phyloP scores from a whole-genome alignment of 1,140 invertebrate species.

The Drosophila lini region DNA sequence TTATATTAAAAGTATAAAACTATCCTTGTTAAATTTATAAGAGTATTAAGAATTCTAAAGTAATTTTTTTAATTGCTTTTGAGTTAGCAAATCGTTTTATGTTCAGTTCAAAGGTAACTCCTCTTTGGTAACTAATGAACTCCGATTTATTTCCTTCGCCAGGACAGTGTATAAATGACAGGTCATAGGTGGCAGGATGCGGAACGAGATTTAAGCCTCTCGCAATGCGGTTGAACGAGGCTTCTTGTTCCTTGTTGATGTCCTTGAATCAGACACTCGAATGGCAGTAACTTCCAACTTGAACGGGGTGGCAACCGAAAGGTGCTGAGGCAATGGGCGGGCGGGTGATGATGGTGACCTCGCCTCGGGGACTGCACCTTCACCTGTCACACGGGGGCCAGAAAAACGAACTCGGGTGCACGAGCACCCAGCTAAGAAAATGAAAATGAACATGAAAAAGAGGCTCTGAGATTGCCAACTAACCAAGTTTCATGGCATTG shows the following conservation, averaged over 20 bases:
- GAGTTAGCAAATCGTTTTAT: too few relatives aligned
- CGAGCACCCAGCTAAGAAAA: constrained; percentile 37
- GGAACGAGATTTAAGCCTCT: constrained; percentile 39
- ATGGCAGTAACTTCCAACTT: constrained; percentile 32
- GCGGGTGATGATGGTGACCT: constrained; percentile 26
- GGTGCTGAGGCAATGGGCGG: background rate
- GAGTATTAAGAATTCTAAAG: too few relatives aligned
- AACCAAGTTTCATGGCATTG: constrained; percentile 40
- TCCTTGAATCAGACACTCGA: constrained; percentile 52
- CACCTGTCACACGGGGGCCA: constrained; percentile 46
- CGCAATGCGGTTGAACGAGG: constrained; percentile 37
- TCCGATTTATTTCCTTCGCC: constrained; percentile 13
- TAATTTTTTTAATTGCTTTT: too few relatives aligned
- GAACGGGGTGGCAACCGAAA: constrained; percentile 2
- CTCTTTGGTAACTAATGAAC: constrained; percentile 9
- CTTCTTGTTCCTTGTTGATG: constrained; percentile 33
- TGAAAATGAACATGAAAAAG: constrained; percentile 41
- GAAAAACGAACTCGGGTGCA: constrained; percentile 43
- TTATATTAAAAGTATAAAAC: background rate
- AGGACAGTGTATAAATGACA: constrained; percentile 39
- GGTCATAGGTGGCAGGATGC: constrained; percentile 36
- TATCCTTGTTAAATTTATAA: background rate
- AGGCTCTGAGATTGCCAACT: constrained; percentile 54
- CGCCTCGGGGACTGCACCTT: constrained; percentile 63
- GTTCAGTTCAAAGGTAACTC: background rate